These are phyloP conservation scores for Bombus impatiens DNA, from an alignment of 1,140 invertebrate species.

Conservation along the genomic window DNA sequence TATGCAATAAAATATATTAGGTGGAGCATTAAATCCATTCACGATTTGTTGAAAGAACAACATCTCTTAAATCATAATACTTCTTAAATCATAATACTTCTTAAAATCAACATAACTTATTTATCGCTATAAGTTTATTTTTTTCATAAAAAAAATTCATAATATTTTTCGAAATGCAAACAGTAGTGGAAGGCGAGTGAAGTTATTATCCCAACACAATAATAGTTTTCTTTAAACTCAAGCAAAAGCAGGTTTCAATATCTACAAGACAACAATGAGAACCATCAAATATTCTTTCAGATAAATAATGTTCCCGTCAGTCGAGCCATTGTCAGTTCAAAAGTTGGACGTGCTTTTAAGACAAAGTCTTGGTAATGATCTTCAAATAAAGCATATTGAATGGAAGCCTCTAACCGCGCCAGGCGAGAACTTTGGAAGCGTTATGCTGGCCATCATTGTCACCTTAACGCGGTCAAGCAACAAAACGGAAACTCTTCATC, in stretches of 20 bases:
- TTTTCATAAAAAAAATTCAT: no score
- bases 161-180: no score
- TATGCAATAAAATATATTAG: no score
- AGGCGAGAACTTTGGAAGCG: slow-evolving; percentile 85
- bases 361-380: slow-evolving; percentile 62
- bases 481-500: slow-evolving; percentile 74
- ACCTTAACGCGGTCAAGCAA: slow-evolving; percentile 63
- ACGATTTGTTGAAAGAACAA: no score
- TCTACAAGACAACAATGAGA: background rate
- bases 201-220: background rate
- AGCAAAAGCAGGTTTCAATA: background rate
- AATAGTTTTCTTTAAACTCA: no score
- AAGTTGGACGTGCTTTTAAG: slow-evolving; percentile 70
- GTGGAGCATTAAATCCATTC: no score
- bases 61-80: no score
- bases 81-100: no score
- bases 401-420: slow-evolving; percentile 82
- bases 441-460: slow-evolving; percentile 82
- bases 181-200: no score
- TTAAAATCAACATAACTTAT: no score
- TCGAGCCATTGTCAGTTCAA: slow-evolving; percentile 67
- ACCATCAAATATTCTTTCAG: slow-evolving; percentile 20
- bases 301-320: slow-evolving; percentile 69
- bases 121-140: no score
- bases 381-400: slow-evolving; percentile 66